Evolutionary conservation across 2,113 vertebrate species (phyloP).

Genomic region (Hippopotamus amphibius): DNA sequence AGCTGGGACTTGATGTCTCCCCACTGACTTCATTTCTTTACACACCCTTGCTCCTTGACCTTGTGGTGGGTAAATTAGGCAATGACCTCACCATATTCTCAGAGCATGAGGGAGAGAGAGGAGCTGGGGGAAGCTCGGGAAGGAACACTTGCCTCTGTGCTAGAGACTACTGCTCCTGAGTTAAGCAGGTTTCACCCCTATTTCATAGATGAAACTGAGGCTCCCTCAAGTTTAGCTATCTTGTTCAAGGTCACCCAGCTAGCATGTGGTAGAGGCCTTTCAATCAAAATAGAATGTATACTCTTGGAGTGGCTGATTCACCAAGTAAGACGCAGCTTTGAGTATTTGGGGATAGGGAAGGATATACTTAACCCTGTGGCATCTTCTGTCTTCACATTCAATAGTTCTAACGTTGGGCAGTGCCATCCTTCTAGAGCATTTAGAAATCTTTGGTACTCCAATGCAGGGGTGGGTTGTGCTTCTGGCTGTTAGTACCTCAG

Average conservation of each 20-base stretch:
- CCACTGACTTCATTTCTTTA: slow-evolving; percentile 54
- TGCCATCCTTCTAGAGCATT: not conserved
- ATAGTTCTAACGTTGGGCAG: not conserved
- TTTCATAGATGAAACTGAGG: not conserved
- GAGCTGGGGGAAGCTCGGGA: not conserved
- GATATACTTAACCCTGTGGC: not conserved
- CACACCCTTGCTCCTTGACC: not conserved
- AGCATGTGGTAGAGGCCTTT: not conserved
- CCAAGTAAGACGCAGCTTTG: not conserved
- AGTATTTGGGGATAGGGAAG: not conserved
- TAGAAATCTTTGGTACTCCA: not conserved
- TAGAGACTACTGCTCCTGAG: not conserved
- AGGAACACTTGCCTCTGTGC: not conserved
- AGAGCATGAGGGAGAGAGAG: not conserved
- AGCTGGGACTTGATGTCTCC: not conserved
- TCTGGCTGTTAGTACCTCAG: not conserved
- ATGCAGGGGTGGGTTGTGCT: not conserved
- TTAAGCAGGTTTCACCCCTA: not conserved
- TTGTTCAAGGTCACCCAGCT: not conserved
- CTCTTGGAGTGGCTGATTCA: not conserved
- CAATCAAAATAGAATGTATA: not conserved
- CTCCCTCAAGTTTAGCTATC: not conserved
- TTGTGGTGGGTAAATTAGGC: not conserved
- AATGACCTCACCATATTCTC: not conserved
- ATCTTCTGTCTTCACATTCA: not conserved